phyloP scores from a whole-genome alignment of 1,140 invertebrate genomes.

The Drosophila kikkawai region DNA sequence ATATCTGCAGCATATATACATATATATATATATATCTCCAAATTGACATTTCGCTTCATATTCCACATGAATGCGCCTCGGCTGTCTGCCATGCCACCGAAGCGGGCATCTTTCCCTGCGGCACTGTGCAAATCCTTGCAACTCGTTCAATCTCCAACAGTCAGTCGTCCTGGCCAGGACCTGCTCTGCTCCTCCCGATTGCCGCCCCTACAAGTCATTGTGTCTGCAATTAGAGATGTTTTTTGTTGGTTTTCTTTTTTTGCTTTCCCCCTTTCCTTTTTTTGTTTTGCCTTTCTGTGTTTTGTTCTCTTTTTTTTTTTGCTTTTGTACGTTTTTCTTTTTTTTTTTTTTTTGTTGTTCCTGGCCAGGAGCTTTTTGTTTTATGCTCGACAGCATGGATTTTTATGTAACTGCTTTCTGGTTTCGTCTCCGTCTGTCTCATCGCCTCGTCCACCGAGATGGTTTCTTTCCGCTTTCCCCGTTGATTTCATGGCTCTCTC shows the following conservation, averaged over 20 bases:
- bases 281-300: conserved; percentile 40
- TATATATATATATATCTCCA: conserved; percentile 34
- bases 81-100: conserved; percentile 70
- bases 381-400: conserved; percentile 80
- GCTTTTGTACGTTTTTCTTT: conserved; percentile 38
- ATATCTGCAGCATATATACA: conserved; percentile 5
- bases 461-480: conserved; percentile 60
- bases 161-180: conserved; percentile 32
- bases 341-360: conserved; percentile 60
- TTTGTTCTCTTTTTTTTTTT: conserved; percentile 51
- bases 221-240: conserved; percentile 82
- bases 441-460: conserved; percentile 34
- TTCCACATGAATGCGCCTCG: conserved; percentile 80
- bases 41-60: conserved; percentile 83
- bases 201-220: conserved; percentile 67
- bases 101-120: conserved; percentile 63
- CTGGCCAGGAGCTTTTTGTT: conserved; percentile 78
- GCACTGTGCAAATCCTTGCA: conserved; percentile 80
- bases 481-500: conserved; percentile 70
- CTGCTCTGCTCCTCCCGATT: not conserved
- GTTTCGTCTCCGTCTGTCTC: conserved; percentile 59
- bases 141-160: conserved; percentile 73
- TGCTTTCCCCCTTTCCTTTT: conserved; percentile 28
- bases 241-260: conserved; percentile 72
- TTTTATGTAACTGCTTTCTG: conserved; percentile 82